Base-by-base conservation (phyloP, 2,888 invertebrate species). In the Meliscaeva auricollis region DNA sequence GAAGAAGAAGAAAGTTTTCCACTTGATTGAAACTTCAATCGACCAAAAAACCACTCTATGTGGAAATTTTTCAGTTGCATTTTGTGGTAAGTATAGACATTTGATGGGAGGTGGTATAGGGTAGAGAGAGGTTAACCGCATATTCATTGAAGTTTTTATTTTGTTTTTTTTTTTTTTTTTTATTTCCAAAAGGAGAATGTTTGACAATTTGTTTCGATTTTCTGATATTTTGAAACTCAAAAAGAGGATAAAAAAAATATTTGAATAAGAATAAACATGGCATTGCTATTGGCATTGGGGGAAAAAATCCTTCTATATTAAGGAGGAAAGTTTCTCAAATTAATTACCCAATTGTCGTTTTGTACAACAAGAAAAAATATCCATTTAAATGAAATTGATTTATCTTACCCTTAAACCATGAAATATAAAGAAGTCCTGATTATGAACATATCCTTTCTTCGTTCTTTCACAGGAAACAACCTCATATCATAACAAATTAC, bases 21-120 rank as follows among this genome's bases (percentile, higher is more conserved):
- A 75, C 62, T 81, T 81, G 75, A 81, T 70, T 75, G 75, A 62
- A 69, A 81, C 76, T 64, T 75, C 62, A 64, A 75, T 75, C 75
- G 69, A 70, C 48, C 64, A 64, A 26, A 73, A 60, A 66, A 58
- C 66, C 32, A 56, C 68, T 52, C 68, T 62, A 52, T 50, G 22
- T 44, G 41, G 68, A 60, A 50, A 62, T 62, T 77, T 68, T 52
- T 41, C 56, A 56, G 35, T 56, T 11, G 20, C 32, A 56, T 56
- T 56, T 56, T 17, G 11, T 6, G 5, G 11, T 17, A 9, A 9
- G 9, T 9, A 13, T 11, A 9, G 56, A 56, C 5, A 3, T 56
- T 15, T 4, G 2, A n/a, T n/a, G n/a, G n/a, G 1, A 52, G 3
- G 7, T 13, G 8, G 17, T 4, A 11, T 26, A 6, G 2, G 1